Evolutionary conservation across 2,113 vertebrate genomes (phyloP).

Genomic region (Anolis sagrei): DNA sequence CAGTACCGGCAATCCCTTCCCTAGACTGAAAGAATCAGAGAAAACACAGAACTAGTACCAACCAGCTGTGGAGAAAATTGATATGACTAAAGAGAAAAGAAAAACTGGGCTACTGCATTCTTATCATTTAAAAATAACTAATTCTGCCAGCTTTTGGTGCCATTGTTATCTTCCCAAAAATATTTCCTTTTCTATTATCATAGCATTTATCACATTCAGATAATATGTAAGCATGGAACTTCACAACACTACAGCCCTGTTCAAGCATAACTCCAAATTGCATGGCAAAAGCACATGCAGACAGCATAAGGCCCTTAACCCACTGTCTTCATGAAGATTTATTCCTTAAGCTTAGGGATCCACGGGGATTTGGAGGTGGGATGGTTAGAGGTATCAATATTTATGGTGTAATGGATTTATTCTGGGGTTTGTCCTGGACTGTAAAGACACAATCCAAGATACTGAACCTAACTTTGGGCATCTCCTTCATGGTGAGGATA

Average conservation of each 20-base stretch:
- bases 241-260: not conserved
- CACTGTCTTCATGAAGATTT: not conserved
- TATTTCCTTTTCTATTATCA: too few species aligned
- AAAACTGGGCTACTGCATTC: too few species aligned
- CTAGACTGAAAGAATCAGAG: not conserved
- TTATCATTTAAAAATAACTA: not conserved
- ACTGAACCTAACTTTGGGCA: too few species aligned
- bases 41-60: not conserved
- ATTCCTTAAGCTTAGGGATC: not conserved
- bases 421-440: too few species aligned
- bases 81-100: not conserved
- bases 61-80: not conserved
- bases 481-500: too few species aligned
- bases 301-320: not conserved
- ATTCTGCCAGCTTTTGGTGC: not conserved
- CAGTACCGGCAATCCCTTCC: not conserved
- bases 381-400: too few species aligned
- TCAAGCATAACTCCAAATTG: not conserved
- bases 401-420: too few species aligned
- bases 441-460: too few species aligned
- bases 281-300: not conserved
- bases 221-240: not conserved
- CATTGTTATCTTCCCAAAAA: too few species aligned
- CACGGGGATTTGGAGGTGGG: not conserved
- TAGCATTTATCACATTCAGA: not conserved